Conservation (phyloP, 2,797 vertebrate genomes). For the Morelia viridis region DNA sequence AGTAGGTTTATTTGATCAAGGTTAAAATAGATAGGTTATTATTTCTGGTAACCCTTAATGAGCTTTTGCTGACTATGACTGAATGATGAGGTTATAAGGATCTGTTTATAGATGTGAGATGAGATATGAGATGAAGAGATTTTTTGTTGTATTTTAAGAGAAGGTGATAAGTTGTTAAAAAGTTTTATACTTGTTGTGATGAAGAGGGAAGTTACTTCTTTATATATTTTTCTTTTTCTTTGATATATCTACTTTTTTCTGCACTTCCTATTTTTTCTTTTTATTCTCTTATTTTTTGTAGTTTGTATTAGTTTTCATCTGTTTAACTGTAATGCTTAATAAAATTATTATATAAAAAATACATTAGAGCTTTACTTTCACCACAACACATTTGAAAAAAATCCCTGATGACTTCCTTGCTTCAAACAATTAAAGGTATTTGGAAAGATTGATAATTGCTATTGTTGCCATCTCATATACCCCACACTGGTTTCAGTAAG, state of each 20-base stretch:
- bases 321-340: neutral
- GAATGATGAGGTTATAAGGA: neutral
- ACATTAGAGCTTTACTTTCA: too few relatives aligned
- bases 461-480: neutral
- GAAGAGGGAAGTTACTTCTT: neutral
- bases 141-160: neutral
- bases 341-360: neutral
- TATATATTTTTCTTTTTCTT: neutral
- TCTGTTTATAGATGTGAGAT: neutral
- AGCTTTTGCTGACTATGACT: neutral
- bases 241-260: neutral
- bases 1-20: neutral
- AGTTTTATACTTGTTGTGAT: neutral
- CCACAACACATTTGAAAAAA: neutral
- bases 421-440: neutral
- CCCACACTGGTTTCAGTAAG: neutral
- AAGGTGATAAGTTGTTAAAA: neutral
- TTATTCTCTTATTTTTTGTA: neutral
- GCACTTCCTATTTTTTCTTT: neutral
- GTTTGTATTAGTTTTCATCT: neutral
- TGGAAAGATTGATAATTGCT: neutral
- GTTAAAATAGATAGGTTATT: neutral
- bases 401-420: neutral
- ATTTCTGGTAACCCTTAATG: neutral
- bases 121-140: neutral